Evolutionary conservation across 2,113 vertebrate genomes (phyloP).

Genomic region (Xiphorhynchus elegans): DNA sequence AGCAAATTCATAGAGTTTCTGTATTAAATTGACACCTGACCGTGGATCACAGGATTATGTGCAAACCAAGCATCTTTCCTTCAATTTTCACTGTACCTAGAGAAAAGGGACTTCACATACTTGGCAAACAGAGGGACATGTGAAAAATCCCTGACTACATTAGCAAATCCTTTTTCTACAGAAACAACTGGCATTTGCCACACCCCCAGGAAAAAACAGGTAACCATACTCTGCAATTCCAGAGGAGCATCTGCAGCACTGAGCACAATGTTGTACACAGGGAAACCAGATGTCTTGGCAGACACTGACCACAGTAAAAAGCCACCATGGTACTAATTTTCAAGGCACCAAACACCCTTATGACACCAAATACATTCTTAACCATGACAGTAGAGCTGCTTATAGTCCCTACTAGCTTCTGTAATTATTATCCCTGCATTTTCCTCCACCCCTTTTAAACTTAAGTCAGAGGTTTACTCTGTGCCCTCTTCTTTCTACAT

Average conservation of each 20-base stretch:
- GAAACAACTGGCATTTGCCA: neutral
- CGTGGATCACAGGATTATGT: fast-evolving
- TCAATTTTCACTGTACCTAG: neutral
- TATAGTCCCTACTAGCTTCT: neutral
- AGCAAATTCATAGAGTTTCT: neutral
- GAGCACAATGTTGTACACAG: neutral
- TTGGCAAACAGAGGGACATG: fast-evolving
- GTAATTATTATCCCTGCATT: neutral
- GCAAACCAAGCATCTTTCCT: neutral
- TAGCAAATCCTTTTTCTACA: neutral
- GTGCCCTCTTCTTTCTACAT: neutral
- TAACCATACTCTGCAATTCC: neutral
- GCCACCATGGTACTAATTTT: neutral
- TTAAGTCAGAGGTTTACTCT: neutral
- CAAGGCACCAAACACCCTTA: neutral
- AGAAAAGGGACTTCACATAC: neutral
- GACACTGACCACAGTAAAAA: neutral
- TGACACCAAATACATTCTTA: neutral
- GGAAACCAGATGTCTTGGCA: neutral
- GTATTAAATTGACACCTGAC: neutral
- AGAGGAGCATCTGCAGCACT: neutral
- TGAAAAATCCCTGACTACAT: neutral
- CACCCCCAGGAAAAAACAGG: neutral
- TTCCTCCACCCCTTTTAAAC: neutral
- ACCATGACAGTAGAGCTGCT: neutral